These are phyloP conservation scores for Dicentrarchus labrax DNA, from an alignment of 2,113 vertebrate genomes.

Conservation along the genomic window DNA sequence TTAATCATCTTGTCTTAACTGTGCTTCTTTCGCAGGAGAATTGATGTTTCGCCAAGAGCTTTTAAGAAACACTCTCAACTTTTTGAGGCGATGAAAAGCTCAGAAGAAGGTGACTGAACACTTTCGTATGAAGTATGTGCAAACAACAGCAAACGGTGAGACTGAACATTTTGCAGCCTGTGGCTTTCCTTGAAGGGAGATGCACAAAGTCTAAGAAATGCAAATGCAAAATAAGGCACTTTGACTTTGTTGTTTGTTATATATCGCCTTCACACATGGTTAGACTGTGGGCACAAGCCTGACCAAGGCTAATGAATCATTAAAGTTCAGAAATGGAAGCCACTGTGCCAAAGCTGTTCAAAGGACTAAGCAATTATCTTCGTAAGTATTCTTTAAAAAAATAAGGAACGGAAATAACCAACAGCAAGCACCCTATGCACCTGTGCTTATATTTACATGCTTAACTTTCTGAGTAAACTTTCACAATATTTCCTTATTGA, in stretches of 20 bases:
- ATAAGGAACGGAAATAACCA: constrained; percentile 66
- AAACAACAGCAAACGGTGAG: constrained; percentile 72
- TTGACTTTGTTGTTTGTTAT: constrained; percentile 97
- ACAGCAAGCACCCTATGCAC: constrained; percentile 55
- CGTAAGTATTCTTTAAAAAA: constrained; percentile 95
- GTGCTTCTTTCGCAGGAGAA: constrained; percentile 88
- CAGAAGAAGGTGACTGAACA: constrained; percentile 98
- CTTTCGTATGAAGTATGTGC: constrained; percentile 86
- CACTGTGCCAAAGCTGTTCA: constrained; percentile 86
- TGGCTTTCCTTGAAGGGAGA: constrained; percentile 95
- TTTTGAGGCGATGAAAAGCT: constrained; percentile 95
- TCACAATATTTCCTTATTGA: constrained; percentile 26
- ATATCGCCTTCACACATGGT: constrained; percentile 93
- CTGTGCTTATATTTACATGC: constrained; percentile 51
- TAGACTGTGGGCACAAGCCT: constrained; percentile 97
- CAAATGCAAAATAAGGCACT: constrained; percentile 88
- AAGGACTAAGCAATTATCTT: constrained; percentile 90
- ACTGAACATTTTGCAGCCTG: too few relatives aligned
- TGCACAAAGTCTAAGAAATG: constrained; percentile 92
- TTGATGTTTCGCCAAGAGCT: constrained; percentile 99
- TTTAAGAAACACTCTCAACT: constrained; percentile 98
- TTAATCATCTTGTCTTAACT: constrained; percentile 18
- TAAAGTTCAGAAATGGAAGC: constrained; percentile 91
- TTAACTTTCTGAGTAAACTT: constrained; percentile 23
- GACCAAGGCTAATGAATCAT: constrained; percentile 95